Evolutionary conservation across 2,888 invertebrate genomes (phyloP), one percentile per base, ranked within the genome.

Genomic region (Drosophila cognata): DNA sequence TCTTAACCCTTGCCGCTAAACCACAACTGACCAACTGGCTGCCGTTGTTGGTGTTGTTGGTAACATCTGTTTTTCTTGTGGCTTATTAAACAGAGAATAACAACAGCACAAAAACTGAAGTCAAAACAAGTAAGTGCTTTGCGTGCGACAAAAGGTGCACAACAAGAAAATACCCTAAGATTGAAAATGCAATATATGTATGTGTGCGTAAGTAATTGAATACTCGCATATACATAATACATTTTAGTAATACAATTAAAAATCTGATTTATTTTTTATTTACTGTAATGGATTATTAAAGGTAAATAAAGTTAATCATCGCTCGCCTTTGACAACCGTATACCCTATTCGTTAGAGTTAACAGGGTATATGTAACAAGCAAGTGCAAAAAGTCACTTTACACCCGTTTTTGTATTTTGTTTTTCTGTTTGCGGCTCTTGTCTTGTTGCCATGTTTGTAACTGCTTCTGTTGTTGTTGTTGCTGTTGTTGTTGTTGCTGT

Each of bases 21-120:
- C 80, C 79, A 76, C 69, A 80, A 80, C 77, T 79, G 77, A 80
- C 80, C 78, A 80, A 79, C 81, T 79, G 79, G 55, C 72, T 68
- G 67, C 68, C 18, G 57, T 31, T 53, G n/a, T 33, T 63, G 41
- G 46, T 64, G 66, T 31, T 68, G 38, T 56, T 56, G 61, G 70
- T 59, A 80, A 80, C 79, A 80, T 81, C 81, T 80, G 80, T 72
- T 74, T 46, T 71, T 60, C 58, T 59, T 79, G 64, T 60, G 64
- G 65, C 52, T 64, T 71, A 48, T 53, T 57, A 33, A 41, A 55
- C 57, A 52, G 29, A 68, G 55, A 79, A 59, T 46, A 62, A 63
- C 58, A 71, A 57, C 57, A 58, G 61, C 21, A 46, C 18, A 31
- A 33, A 60, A 71, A 41, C 31, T 36, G 1, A 53, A 55, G 50